These are phyloP conservation scores for Marronus borbonicus DNA, from an alignment of 2,888 invertebrate species.

Conservation along the genomic window DNA sequence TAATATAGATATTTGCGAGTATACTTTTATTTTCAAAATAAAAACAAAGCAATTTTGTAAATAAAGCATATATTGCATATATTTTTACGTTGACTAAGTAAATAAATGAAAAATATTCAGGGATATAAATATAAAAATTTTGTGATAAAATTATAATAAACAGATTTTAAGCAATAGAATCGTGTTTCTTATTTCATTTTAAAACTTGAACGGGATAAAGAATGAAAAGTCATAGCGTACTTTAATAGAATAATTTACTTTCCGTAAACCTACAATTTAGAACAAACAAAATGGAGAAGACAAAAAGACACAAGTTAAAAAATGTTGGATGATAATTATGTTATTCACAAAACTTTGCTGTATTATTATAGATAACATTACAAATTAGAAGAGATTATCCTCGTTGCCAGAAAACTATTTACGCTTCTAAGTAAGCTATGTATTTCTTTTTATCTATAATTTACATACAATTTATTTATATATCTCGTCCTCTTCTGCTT, in stretches of 20 bases:
- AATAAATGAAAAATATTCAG: slow-evolving; percentile 38
- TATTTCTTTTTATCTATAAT: slow-evolving; percentile 10
- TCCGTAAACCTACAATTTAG: slow-evolving; percentile 31
- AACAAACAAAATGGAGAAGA: slow-evolving; percentile 24
- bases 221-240: slow-evolving; percentile 11
- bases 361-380: slow-evolving; percentile 25
- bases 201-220: too few relatives aligned
- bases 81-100: slow-evolving; percentile 38
- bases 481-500: neutral
- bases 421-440: slow-evolving; percentile 38
- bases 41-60: slow-evolving; percentile 6
- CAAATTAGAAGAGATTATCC: slow-evolving; percentile 4
- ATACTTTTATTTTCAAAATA: neutral
- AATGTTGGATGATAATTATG: neutral
- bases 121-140: slow-evolving; percentile 35
- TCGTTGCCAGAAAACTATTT: slow-evolving; percentile 35
- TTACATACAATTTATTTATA: slow-evolving; percentile 13
- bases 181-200: neutral
- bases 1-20: neutral
- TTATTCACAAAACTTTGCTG: slow-evolving; percentile 29
- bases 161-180: neutral
- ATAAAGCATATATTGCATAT: slow-evolving; percentile 41
- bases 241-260: slow-evolving; percentile 42
- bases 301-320: slow-evolving; percentile 12
- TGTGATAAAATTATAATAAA: slow-evolving; percentile 44